A percentile compares a stretch with the other conserved stretches of the same genome.
Conservation (phyloP, 92 coral and sea anemone species). For the Ricordea florida region DNA sequence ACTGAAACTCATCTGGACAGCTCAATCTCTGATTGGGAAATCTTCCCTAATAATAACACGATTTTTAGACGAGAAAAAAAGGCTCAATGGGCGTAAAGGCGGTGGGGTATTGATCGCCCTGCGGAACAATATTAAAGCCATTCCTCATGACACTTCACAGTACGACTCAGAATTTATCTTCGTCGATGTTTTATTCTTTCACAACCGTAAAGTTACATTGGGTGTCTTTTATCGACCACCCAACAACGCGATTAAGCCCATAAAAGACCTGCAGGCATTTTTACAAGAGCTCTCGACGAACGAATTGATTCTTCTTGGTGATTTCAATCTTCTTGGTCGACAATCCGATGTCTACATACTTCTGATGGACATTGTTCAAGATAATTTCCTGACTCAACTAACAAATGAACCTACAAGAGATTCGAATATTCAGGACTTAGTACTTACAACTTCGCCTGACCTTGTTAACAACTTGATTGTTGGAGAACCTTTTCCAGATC, state of each 20-base stretch:
- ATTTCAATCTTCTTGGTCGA: too few species aligned
- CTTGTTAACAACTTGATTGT: constrained; percentile 9
- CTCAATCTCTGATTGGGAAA: constrained; percentile 24
- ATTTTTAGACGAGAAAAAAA: constrained; percentile 34
- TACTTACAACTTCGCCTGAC: constrained; percentile 23
- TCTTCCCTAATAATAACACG: constrained; percentile 27
- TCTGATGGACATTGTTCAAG: constrained; percentile 24
- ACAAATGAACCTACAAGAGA: constrained; percentile 51
- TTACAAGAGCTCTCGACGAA: constrained; percentile 26
- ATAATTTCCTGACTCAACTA: too few species aligned
- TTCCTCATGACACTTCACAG: not conserved
- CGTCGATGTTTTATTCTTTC: not conserved
- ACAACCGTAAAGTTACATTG: constrained; percentile 32
- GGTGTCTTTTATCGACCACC: constrained; percentile 48
- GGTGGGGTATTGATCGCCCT: constrained; percentile 30
- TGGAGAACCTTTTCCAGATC: constrained; percentile 59
- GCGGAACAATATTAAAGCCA: constrained; percentile 3
- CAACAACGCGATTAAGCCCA: constrained; percentile 5
- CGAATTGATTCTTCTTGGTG: constrained; percentile 42
- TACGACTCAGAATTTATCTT: constrained; percentile 21
- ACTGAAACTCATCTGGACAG: constrained; percentile 50
- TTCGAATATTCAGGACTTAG: constrained; percentile 43
- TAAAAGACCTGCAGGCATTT: constrained; percentile 13
- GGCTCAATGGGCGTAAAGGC: constrained; percentile 32
- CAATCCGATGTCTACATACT: too few species aligned